Evolutionary conservation across 2,888 invertebrate species (phyloP), one percentile per base, ranked within the genome.

Genomic region (Lamellibrachia columna): DNA sequence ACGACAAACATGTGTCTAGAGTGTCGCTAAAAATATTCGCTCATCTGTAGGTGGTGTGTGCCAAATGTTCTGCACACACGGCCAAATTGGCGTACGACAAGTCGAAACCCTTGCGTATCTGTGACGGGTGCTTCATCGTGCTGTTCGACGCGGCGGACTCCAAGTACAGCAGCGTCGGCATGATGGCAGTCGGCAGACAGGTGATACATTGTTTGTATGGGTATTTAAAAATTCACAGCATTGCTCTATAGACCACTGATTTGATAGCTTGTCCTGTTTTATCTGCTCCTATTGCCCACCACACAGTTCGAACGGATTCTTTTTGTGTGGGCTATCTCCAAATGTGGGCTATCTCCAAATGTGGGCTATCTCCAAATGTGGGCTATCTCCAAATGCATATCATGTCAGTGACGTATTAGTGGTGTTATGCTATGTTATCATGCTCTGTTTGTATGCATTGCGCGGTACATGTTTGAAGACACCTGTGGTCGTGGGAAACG

Each of bases 11-110:
- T 75, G 3, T 75, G 3, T 22, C 22, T 22, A 60, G 22, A 75
- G 75, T 75, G 22, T 75, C 4, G 22, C 60, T 75, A 75, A 75
- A 40, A 15, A 75, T 75, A n/a, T 75, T 15, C 75, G 15, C 22
- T 75, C 75, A 75, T 22, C 15, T 22, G 75, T n/a, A 93, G 93
- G 93, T 93, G 92, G 91, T 93, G 15, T 93, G 93, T 52, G 91
- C 60, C 7, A 93, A 93, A 53, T 93, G 93, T 92, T 93, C 93
- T 15, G 58, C 75, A 7, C 92, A 93, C 91, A n/a, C 91, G 11
- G 90, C 75, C 75, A 53, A 75, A 22, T 53, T 92, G 40, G n/a
- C 28, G 52, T 92, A 92, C 92, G 92, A 92, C 90, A 75, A 60
- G 60, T 28, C 58, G 58, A 92, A 75, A 52, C 55, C 75, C 22